Conservation (phyloP, 2,113 vertebrate species). For the Peromyscus polionotus region DNA sequence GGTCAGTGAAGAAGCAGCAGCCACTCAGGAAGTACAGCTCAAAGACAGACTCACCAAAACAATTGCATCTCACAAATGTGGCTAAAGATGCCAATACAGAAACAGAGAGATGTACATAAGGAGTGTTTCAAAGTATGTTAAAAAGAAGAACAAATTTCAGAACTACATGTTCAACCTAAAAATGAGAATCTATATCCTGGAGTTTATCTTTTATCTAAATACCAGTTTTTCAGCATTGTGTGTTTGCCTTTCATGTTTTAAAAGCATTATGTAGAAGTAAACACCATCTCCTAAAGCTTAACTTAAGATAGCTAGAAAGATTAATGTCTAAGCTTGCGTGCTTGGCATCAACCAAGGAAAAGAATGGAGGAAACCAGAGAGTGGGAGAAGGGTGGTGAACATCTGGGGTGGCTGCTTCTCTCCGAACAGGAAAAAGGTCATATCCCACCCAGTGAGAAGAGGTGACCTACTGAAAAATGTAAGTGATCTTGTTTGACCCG, state of each 20-base stretch:
- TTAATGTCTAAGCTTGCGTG: constrained; percentile 41
- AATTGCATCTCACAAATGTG: neutral
- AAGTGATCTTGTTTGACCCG: constrained; percentile 88
- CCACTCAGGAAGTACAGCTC: neutral
- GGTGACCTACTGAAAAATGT: constrained; percentile 89
- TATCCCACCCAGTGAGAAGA: constrained; percentile 90
- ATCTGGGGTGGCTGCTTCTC: constrained; percentile 86
- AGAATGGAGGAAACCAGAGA: neutral
- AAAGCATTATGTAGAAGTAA: constrained; percentile 43
- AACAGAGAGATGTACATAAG: neutral
- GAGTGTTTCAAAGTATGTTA: neutral
- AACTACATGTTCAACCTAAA: neutral
- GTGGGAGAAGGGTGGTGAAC: constrained; percentile 82
- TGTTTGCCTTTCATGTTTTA: neutral
- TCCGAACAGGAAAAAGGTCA: constrained; percentile 85
- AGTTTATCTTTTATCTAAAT: constrained; percentile 21
- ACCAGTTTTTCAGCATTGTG: neutral
- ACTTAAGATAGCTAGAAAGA: constrained; percentile 57
- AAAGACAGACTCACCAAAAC: neutral
- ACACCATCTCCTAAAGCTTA: constrained; percentile 31
- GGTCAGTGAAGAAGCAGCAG: neutral
- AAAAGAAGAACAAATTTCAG: neutral
- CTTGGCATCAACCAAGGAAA: constrained; percentile 66
- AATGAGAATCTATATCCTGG: neutral
- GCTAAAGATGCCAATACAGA: neutral